Base-by-base conservation (phyloP, 2,888 invertebrate species). In the Himalopsyche japonica region DNA sequence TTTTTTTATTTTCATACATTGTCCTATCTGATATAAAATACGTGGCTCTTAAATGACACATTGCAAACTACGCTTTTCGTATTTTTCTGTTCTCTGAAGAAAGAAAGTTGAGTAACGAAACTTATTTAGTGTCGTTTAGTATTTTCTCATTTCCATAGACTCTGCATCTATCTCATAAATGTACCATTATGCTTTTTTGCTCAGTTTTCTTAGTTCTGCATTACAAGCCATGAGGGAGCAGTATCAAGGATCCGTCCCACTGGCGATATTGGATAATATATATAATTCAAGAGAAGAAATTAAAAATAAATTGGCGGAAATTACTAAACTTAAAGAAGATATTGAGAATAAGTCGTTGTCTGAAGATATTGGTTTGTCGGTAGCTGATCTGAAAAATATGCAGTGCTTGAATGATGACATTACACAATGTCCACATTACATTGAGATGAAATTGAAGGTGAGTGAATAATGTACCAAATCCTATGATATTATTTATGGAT, bases 171-270 rank as follows among this genome's bases (percentile, higher is more conserved):
- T n/a, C n/a, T n/a, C n/a, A n/a, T n/a, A n/a, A n/a, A n/a, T n/a
- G n/a, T n/a, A n/a, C n/a, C n/a, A n/a, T n/a, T 37, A 32, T 79
- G n/a, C 12, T 49, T 64, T 79, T 18, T 78, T 80, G 12, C n/a
- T 81, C 86, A 92, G 92, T 87, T 91, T 90, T 82, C 89, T 92
- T 87, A 90, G 89, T 84, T 90, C 91, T 87, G 88, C 91, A 49
- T 88, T 92, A 88, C 90, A 91, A 88, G 88, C 88, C 24, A 87
- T 92, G 12, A 89, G 91, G 80, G 89, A 90, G 82, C 92, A 92
- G 87, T 92, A 92, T 87, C 91, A 91, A 86, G 92, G 92, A 30
- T 88, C 90, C 86, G 57, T 92, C 83, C 92, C 92, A 4, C 84
- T 91, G 5, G 88, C 88, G 43, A 90, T 91, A 1, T 86, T 91